Conservation (phyloP, 2,113 vertebrate species). For the Bufo gargarizans region DNA sequence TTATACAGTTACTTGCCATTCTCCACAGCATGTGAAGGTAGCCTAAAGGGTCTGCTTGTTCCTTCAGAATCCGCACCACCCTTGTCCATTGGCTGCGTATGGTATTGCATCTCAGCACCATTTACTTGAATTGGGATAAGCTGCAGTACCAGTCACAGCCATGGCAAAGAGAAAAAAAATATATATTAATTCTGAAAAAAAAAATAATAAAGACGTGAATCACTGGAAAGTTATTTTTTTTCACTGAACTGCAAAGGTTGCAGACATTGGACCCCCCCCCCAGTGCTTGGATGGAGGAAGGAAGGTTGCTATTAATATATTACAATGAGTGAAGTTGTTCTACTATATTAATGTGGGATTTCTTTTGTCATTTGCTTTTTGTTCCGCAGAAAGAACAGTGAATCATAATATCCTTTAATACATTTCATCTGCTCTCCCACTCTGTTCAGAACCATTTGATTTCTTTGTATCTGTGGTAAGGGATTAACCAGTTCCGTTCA, state of each 20-base stretch:
- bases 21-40: too few relatives aligned
- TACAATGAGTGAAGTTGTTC: background rate
- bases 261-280: background rate
- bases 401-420: background rate
- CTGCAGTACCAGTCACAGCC: background rate
- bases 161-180: background rate
- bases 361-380: background rate
- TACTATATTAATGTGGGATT: slow-evolving; percentile 4
- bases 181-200: too few relatives aligned
- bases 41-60: too few relatives aligned
- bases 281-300: background rate
- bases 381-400: background rate
- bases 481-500: slow-evolving; percentile 74
- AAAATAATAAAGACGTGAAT: background rate
- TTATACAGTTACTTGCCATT: too few relatives aligned
- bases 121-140: background rate
- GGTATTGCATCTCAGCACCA: too few relatives aligned
- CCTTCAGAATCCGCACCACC: too few relatives aligned
- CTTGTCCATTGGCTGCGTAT: too few relatives aligned
- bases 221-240: background rate
- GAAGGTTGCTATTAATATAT: background rate
- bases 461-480: slow-evolving; percentile 85
- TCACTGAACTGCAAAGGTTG: background rate
- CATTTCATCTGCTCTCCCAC: slow-evolving; percentile 1
- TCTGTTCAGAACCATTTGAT: slow-evolving; percentile 72